These are phyloP conservation scores for Halictus ligatus DNA, from an alignment of 2,888 invertebrate genomes.

Conservation along the genomic window DNA sequence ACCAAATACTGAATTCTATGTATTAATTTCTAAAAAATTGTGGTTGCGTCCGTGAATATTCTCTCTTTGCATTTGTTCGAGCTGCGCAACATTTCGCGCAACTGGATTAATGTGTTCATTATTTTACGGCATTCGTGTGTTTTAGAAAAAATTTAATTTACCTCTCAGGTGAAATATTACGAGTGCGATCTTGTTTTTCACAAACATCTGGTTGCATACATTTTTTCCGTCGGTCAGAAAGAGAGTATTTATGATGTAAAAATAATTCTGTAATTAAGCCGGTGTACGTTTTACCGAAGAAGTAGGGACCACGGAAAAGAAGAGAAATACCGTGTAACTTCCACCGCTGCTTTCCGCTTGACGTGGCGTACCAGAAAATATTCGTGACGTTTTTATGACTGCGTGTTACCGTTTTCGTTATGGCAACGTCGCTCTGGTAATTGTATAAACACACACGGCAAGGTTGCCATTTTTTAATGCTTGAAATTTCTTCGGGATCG, in stretches of 20 bases:
- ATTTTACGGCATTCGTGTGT: neutral
- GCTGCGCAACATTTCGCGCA: neutral
- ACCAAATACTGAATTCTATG: neutral
- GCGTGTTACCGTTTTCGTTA: neutral
- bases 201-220: neutral
- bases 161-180: neutral
- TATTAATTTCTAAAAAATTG: neutral
- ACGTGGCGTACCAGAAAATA: neutral
- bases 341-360: neutral
- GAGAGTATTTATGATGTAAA: neutral
- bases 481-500: neutral
- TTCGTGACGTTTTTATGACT: neutral
- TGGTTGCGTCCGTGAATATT: neutral
- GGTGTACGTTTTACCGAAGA: neutral
- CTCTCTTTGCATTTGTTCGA: neutral
- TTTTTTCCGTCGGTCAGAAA: neutral
- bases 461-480: neutral
- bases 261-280: constrained; percentile 8
- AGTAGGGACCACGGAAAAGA: neutral
- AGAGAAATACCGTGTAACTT: neutral
- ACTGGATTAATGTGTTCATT: neutral
- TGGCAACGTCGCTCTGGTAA: neutral
- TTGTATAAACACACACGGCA: constrained; percentile 13
- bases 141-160: neutral
- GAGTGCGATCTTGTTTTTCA: neutral